phyloP scores from a whole-genome alignment of 1,140 invertebrate species.

The Drosophila fuyamai region DNA sequence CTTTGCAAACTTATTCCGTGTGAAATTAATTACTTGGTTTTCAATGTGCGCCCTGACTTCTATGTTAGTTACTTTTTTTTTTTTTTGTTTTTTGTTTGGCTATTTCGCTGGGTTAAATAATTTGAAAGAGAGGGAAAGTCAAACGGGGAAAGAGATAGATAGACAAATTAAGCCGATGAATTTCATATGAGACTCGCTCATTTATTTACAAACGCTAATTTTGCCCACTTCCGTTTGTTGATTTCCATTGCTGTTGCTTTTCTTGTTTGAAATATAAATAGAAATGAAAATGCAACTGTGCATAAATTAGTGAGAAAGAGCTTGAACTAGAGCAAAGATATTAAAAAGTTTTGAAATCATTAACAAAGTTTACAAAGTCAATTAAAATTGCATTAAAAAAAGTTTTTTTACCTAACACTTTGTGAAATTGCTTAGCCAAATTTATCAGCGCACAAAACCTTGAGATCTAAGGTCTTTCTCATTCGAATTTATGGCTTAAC shows the following conservation, averaged over 20 bases:
- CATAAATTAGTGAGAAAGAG: not conserved
- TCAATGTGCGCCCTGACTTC: constrained; percentile 38
- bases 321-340: not conserved
- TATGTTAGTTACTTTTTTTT: constrained; percentile 20
- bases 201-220: constrained; percentile 57
- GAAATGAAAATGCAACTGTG: not conserved
- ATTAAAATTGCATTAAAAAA: no score
- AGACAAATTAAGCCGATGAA: constrained; percentile 58
- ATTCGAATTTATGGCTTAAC: no score
- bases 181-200: constrained; percentile 45
- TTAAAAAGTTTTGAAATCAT: not conserved
- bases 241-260: constrained; percentile 22
- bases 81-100: not conserved
- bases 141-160: not conserved
- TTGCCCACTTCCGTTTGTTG: constrained; percentile 54
- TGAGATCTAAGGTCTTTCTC: no score
- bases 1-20: constrained; percentile 75
- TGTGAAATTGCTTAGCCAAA: no score
- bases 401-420: no score
- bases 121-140: not conserved
- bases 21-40: constrained; percentile 76
- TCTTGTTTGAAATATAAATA: constrained; percentile 1
- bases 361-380: no score
- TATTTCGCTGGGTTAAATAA: constrained; percentile 3
- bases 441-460: no score